phyloP scores from a whole-genome alignment of 2,888 invertebrate genomes.

The Rhaphigaster nebulosa region DNA sequence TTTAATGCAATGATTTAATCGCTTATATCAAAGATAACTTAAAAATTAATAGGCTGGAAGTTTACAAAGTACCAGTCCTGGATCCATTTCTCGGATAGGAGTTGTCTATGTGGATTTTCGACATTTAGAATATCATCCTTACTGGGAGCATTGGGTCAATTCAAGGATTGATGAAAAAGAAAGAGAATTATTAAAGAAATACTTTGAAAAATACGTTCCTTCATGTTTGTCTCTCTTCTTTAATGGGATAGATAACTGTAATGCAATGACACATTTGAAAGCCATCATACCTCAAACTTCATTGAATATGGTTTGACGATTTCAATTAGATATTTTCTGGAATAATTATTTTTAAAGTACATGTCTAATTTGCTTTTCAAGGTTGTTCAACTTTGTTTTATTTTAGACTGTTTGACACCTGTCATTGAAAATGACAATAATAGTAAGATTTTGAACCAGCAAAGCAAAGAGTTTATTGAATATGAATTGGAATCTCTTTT shows the following conservation, averaged over 20 bases:
- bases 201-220: slow-evolving; percentile 84
- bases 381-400: slow-evolving; percentile 85
- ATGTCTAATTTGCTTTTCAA: slow-evolving; percentile 66
- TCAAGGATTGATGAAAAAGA: slow-evolving; percentile 71
- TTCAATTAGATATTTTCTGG: background rate
- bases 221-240: slow-evolving; percentile 79
- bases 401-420: slow-evolving; percentile 79
- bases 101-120: slow-evolving; percentile 96
- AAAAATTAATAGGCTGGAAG: slow-evolving; percentile 74
- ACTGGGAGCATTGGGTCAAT: slow-evolving; percentile 87
- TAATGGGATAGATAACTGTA: slow-evolving; percentile 77
- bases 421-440: slow-evolving; percentile 5
- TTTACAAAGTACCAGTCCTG: slow-evolving; percentile 91
- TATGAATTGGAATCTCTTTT: slow-evolving; percentile 75
- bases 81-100: slow-evolving; percentile 91
- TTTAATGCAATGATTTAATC: background rate
- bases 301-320: slow-evolving; percentile 80
- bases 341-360: background rate
- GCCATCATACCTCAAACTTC: slow-evolving; percentile 88
- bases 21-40: background rate
- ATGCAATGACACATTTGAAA: slow-evolving; percentile 71
- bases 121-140: slow-evolving; percentile 88
- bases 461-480: slow-evolving; percentile 17
- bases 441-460: background rate
- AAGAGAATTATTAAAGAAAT: slow-evolving; percentile 70